These are phyloP conservation scores for Dermatemys mawii DNA, from an alignment of 2,113 vertebrate species.

Conservation along the genomic window DNA sequence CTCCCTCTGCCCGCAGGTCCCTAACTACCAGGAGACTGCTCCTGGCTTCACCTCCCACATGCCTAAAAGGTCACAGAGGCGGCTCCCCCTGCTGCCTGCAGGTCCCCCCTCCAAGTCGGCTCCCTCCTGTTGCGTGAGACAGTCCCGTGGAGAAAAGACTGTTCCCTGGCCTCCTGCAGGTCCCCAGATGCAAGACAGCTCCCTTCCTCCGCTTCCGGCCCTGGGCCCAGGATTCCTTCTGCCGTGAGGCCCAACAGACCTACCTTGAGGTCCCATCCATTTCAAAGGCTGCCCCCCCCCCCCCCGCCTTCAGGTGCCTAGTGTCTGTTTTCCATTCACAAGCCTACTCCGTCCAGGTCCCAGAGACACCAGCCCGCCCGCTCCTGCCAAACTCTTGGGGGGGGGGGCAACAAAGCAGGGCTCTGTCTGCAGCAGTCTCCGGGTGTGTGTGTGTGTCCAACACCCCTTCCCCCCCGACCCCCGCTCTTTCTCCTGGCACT, in stretches of 20 bases:
- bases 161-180: no score
- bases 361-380: neutral
- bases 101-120: conserved; percentile 46
- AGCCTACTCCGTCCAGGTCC: neutral
- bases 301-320: neutral
- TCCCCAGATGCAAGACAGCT: neutral
- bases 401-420: neutral
- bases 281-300: no score
- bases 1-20: neutral
- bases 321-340: neutral
- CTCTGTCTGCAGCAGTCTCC: neutral
- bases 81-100: neutral
- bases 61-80: neutral
- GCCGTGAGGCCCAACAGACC: neutral
- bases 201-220: neutral
- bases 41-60: neutral
- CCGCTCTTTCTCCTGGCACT: neutral
- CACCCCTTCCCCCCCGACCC: no score
- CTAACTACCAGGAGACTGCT: neutral
- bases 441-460: no score
- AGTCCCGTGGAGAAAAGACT: neutral
- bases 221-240: neutral
- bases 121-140: conserved; percentile 2
- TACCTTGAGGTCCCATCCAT: neutral
- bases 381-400: neutral